Evolutionary conservation across 2,113 vertebrate genomes (phyloP).

Genomic region (Theristicus caerulescens): DNA sequence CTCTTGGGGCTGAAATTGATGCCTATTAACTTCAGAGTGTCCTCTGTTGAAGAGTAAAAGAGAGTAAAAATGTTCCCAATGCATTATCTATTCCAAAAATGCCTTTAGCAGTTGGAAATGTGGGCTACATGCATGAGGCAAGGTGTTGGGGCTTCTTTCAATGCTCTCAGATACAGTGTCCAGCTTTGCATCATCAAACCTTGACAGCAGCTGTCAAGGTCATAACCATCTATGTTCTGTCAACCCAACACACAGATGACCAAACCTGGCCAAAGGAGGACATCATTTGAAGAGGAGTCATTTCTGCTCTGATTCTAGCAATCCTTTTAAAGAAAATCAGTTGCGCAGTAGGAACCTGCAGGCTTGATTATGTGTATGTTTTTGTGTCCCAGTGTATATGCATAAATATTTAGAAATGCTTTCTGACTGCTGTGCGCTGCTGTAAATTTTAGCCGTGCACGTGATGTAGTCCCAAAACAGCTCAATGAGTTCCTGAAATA

Average conservation of each 20-base stretch:
- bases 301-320: not conserved
- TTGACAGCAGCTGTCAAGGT: not conserved
- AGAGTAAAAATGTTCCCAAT: not conserved
- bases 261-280: not conserved
- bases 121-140: not conserved
- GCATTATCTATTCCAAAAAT: not conserved
- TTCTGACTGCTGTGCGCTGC: not conserved
- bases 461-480: not conserved
- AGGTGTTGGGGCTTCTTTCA: too few relatives aligned
- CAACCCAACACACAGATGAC: not conserved
- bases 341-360: not conserved
- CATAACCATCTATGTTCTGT: not conserved
- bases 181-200: not conserved
- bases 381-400: not conserved
- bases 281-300: not conserved
- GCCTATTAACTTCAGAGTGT: not conserved
- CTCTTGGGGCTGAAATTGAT: not conserved
- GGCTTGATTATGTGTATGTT: not conserved
- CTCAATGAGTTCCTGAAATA: not conserved
- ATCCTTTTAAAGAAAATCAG: not conserved
- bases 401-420: slow-evolving; percentile 11
- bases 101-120: not conserved
- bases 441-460: not conserved
- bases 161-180: not conserved
- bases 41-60: not conserved